Evolutionary conservation across 2,888 invertebrate species (phyloP), one percentile per base, ranked within the genome.

Genomic region (Prenolepis imparis): DNA sequence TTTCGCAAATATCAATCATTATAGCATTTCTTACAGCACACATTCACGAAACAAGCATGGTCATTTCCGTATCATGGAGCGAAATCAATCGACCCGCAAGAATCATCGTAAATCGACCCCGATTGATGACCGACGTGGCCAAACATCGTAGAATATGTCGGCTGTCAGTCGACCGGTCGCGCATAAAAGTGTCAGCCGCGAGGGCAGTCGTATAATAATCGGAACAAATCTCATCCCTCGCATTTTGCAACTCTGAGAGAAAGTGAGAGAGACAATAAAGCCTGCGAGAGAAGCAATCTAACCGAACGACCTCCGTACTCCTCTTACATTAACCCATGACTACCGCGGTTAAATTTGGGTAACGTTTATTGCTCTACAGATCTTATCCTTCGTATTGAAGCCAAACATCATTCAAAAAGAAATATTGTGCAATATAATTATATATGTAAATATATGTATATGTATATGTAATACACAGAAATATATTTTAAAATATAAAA

Each of bases 41-140:
- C 28, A 21, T 80, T 72, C 48, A 9, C 63, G 28, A 52, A 77
- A 84, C 68, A 68, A 73, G 82, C 82, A 41, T 70, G 82, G 72
- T 67, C 68, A 64, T 84, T 87, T 83, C 72, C 78, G 59, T 66
- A 59, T 78, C 73, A 86, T 78, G 82, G 84, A 87, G 84, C 86
- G 89, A 92, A 93, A 93, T 93, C 92, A 93, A 94, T 94, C 92
- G 92, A 85, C 83, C 83, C 75, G 32, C 90, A 82, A 90, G 91
- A 92, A 93, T 93, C 91, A 92, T 93, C 94, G 91, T 93, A 94
- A 93, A 94, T 93, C 90, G 86, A 86, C 87, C 92, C 85, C 80
- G 85, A 93, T 82, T 86, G 92, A 93, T 92, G 89, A 90, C 81
- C 87, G 88, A 91, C 91, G 84, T 82, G 85, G 82, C 80, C 88